phyloP scores from a whole-genome alignment of 2,888 invertebrate genomes.

The Trichogramma evanescens region DNA sequence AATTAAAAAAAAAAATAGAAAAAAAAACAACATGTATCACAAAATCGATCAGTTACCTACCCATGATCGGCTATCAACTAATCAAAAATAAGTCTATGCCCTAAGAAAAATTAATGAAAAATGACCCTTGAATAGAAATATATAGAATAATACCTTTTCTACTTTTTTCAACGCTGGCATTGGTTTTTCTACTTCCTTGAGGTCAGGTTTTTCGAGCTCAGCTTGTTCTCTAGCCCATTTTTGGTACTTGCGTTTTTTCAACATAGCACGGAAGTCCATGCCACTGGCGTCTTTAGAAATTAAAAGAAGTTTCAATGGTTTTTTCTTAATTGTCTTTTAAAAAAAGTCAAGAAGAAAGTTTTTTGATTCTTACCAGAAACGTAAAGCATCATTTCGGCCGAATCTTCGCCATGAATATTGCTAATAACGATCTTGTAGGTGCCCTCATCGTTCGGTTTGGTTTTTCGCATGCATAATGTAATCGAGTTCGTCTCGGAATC shows the following conservation, averaged over 20 bases:
- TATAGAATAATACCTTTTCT: slow-evolving; percentile 63
- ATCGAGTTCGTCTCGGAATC: slow-evolving; percentile 90
- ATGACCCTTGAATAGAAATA: not conserved
- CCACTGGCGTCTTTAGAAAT: slow-evolving; percentile 76
- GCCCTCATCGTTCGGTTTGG: slow-evolving; percentile 94
- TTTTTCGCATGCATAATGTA: slow-evolving; percentile 90
- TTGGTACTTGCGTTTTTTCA: slow-evolving; percentile 92
- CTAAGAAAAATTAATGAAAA: too few species aligned
- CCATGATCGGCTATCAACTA: too few species aligned
- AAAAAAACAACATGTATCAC: too few species aligned
- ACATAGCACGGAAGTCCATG: slow-evolving; percentile 97
- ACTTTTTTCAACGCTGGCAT: slow-evolving; percentile 83
- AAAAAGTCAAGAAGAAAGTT: not conserved
- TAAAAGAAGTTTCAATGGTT: slow-evolving; percentile 3
- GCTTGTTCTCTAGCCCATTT: slow-evolving; percentile 88
- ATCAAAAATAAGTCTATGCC: too few species aligned
- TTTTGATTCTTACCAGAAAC: slow-evolving; percentile 70
- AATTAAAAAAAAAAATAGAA: too few species aligned
- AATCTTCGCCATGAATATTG: slow-evolving; percentile 92
- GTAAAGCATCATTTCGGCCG: slow-evolving; percentile 91
- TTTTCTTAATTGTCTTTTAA: not conserved
- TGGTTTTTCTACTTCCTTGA: slow-evolving; percentile 86
- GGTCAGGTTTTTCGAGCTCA: slow-evolving; percentile 87
- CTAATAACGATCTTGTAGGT: slow-evolving; percentile 88
- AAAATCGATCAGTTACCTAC: too few species aligned